Base-by-base conservation (phyloP, 2,113 vertebrate genomes). In the Calyptomena viridis region DNA sequence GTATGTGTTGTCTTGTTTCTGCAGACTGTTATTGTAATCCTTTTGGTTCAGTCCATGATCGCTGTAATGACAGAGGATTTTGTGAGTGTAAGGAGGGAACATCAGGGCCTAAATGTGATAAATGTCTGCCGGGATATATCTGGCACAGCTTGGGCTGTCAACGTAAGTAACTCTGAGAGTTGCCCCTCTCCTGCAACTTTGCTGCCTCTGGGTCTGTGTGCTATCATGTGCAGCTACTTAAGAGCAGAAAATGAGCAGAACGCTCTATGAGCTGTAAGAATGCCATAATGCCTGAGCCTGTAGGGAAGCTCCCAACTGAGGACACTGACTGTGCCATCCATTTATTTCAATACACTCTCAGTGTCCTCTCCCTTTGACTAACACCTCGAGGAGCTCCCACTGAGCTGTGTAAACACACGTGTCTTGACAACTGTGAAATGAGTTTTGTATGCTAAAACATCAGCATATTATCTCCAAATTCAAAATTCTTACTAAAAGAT, bases 21-120 rank as follows among this genome's bases (percentile, higher is more conserved):
- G 96, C 99, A 99, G 99, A 99, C 97, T 99, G 99, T 99, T 99
- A 99, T 98, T 99, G 99, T 99, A 99, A 99, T 98, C 98, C 98
- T 98, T 98, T 98, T 98, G 99, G 99, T 98, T 99, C 99, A 98
- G 98, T 99, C 98, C 99, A 98, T 98, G 98, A 98, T 98, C 99
- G 98, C 98, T 99, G 99, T 99, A 99, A 99, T 99, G 99, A 98
- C 98, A 99, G 98, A 98, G 99, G 99, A 99, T 98, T 98, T 98
- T 99, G 99, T 99, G 98, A 99, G 98, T 99, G 99, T 99, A 99
- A 99, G 98, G 98, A 98, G 97, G 99, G 99, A 98, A 98, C 99
- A 15, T 98, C 99, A 98, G 99, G 99, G 98, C 98, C 98, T 97
- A 99, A 99, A 98, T 99, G 99, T 98, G 98, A 98, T 98, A 98